Conservation (phyloP, 92 coral and sea anemone genomes). For the Paragorgia papillata region DNA sequence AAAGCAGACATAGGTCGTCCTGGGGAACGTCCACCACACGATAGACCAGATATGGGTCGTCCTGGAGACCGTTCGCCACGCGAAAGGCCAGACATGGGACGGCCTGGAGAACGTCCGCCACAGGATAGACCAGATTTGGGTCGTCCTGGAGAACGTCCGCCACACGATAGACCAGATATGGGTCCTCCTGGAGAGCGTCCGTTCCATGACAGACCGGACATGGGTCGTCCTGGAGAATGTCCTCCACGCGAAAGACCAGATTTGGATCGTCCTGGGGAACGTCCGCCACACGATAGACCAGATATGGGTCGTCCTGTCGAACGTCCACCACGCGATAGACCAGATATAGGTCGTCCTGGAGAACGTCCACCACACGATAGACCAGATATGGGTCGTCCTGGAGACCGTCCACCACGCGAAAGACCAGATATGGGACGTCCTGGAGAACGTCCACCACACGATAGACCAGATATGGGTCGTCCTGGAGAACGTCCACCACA, state of each 20-base stretch:
- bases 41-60: slow-evolving; percentile 32
- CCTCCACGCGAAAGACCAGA: slow-evolving; percentile 24
- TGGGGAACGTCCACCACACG: slow-evolving; percentile 11
- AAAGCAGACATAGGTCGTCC: slow-evolving; percentile 21
- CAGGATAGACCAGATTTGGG: slow-evolving; percentile 2
- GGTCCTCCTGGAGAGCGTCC: slow-evolving; percentile 1
- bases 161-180: slow-evolving; percentile 10
- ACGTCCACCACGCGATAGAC: slow-evolving; percentile 22
- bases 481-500: slow-evolving; percentile 25
- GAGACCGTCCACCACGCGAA: slow-evolving; percentile 10
- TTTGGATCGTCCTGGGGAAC: slow-evolving; percentile 1
- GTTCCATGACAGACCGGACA: neutral
- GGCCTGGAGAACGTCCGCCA: slow-evolving; percentile 1
- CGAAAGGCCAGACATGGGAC: slow-evolving; percentile 35
- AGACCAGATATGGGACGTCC: slow-evolving; percentile 25
- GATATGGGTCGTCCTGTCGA: slow-evolving; percentile 22
- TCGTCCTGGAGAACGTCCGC: slow-evolving; percentile 28
- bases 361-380: slow-evolving; percentile 9
- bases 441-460: slow-evolving; percentile 3
- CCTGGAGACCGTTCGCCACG: slow-evolving; percentile 20
- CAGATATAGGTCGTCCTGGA: slow-evolving; percentile 7
- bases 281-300: neutral
- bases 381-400: slow-evolving; percentile 19
- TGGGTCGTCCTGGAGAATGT: neutral
- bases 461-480: neutral